phyloP scores from a whole-genome alignment of 2,113 vertebrate species.

The Ageneiosus marmoratus region DNA sequence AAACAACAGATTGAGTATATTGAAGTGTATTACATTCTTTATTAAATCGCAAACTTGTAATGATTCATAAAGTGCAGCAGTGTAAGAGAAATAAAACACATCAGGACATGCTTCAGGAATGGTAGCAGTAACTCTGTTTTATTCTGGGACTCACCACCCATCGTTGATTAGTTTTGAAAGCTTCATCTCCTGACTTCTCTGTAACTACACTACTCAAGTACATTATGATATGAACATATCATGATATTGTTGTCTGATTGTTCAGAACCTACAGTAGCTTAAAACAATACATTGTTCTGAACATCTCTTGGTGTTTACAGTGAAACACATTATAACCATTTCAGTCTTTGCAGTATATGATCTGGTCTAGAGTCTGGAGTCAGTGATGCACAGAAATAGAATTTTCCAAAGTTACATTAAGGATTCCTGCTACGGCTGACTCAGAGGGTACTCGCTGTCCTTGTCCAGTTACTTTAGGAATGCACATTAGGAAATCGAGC shows the following conservation, averaged over 20 bases:
- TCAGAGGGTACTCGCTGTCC: slow-evolving; percentile 31
- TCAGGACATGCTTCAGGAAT: background rate
- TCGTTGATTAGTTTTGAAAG: background rate
- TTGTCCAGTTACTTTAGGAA: slow-evolving; percentile 40
- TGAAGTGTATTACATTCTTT: background rate
- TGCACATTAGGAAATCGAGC: slow-evolving; percentile 34
- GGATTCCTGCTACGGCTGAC: slow-evolving; percentile 32
- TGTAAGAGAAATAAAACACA: background rate
- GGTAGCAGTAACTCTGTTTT: background rate
- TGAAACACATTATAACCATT: background rate
- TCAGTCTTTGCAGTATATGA: background rate
- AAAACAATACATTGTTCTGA: background rate
- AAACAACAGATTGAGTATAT: background rate
- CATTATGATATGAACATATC: background rate
- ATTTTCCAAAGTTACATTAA: slow-evolving; percentile 38
- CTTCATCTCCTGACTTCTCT: background rate
- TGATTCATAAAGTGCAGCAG: background rate
- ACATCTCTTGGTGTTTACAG: background rate
- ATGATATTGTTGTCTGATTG: background rate
- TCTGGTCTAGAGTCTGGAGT: background rate
- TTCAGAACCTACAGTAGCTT: background rate
- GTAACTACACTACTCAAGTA: background rate
- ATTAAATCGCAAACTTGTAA: background rate
- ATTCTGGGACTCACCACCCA: background rate
- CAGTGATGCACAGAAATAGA: slow-evolving; percentile 30